Evolutionary conservation across 2,797 vertebrate species (phyloP).

Genomic region (Salarias fasciatus): DNA sequence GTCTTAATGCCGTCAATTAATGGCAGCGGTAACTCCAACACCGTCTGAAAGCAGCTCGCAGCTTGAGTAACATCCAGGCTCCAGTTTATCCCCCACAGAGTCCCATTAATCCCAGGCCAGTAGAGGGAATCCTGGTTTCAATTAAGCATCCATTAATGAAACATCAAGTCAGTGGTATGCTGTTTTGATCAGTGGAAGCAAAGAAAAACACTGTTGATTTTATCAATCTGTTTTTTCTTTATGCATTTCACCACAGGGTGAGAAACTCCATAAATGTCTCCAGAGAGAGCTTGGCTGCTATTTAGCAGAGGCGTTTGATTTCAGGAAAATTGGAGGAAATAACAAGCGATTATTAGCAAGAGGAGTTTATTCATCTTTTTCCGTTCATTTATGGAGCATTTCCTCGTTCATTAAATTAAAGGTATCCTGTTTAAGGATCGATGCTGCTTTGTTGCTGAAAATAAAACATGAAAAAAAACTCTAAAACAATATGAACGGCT

Average conservation of each 20-base stretch:
- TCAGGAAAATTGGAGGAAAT: no score
- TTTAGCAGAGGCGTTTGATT: background rate
- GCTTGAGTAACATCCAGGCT: conserved; percentile 48
- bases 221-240: conserved; percentile 19
- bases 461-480: no score
- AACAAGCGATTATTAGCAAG: no score
- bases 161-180: conserved; percentile 50
- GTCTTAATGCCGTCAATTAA: conserved; percentile 50
- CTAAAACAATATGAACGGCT: no score
- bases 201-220: conserved; percentile 24
- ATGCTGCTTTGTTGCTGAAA: no score
- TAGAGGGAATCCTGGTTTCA: conserved; percentile 59
- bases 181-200: conserved; percentile 54
- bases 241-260: conserved; percentile 12
- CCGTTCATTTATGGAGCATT: no score
- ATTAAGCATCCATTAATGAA: conserved; percentile 60
- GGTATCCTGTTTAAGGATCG: no score
- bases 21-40: conserved; percentile 55
- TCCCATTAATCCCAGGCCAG: conserved; percentile 39
- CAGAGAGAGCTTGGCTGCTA: conserved; percentile 1
- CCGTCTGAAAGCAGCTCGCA: conserved; percentile 60
- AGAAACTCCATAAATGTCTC: conserved; percentile 18
- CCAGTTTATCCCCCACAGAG: conserved; percentile 41
- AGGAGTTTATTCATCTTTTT: no score
- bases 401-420: no score